A percentile compares a stretch with the other conserved stretches of the same genome.
phyloP scores from a whole-genome alignment of 2,797 vertebrate genomes.

The Eospalax fontanierii region DNA sequence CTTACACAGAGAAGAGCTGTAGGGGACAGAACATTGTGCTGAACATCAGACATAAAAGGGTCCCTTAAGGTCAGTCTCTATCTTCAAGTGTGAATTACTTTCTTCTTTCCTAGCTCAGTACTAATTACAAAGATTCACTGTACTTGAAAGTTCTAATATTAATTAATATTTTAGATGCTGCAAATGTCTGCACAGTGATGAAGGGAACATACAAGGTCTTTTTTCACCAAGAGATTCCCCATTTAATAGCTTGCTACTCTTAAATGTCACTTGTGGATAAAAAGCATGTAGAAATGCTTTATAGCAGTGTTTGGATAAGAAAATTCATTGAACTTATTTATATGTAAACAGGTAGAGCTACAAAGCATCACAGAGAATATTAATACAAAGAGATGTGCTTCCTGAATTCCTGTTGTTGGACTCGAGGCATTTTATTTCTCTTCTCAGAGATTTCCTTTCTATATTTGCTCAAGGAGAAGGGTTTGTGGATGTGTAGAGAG shows the following conservation, averaged over 20 bases:
- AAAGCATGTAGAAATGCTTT: slow-evolving; percentile 19
- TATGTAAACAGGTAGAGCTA: neutral
- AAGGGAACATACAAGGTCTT: neutral
- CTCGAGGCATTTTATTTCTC: neutral
- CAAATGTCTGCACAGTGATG: neutral
- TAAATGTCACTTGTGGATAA: neutral
- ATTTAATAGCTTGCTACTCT: slow-evolving; percentile 9
- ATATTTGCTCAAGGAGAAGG: neutral
- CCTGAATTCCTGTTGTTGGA: neutral
- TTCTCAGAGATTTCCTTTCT: neutral
- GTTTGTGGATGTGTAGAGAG: neutral
- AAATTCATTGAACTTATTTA: neutral
- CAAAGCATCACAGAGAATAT: neutral
- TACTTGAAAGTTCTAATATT: neutral
- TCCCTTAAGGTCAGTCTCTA: neutral
- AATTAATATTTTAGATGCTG: slow-evolving; percentile 52
- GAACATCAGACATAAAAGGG: neutral
- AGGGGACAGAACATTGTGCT: neutral
- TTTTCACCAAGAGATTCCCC: slow-evolving; percentile 38
- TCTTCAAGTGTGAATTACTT: neutral
- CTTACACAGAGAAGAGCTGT: neutral
- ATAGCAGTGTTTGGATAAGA: neutral
- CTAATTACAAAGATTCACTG: neutral
- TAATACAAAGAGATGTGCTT: neutral
- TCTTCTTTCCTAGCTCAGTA: neutral